A percentile compares a stretch with the other conserved stretches of the same genome.
phyloP scores from a whole-genome alignment of 2,888 invertebrate genomes.

The Pogonocherus hispidulus region DNA sequence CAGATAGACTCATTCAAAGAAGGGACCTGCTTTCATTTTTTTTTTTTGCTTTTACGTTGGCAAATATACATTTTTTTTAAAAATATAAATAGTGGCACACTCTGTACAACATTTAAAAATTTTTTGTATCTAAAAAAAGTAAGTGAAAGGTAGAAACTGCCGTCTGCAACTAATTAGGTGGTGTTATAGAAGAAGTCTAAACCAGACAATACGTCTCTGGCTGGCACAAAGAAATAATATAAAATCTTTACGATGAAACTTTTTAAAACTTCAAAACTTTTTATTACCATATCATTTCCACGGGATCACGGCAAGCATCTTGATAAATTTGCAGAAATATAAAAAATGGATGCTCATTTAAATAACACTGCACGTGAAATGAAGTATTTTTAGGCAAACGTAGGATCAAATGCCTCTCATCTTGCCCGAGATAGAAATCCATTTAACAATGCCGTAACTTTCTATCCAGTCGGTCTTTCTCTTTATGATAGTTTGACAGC shows the following conservation, averaged over 20 bases:
- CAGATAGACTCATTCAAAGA: no score
- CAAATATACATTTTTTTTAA: no score
- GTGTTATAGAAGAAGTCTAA: no score
- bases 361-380: constrained; percentile 27
- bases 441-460: constrained; percentile 49
- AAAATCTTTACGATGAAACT: constrained; percentile 26
- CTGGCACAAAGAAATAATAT: constrained; percentile 25
- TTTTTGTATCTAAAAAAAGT: no score
- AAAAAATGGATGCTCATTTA: constrained; percentile 49
- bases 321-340: constrained; percentile 51
- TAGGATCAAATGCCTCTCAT: constrained; percentile 46
- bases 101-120: no score
- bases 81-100: no score
- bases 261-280: constrained; percentile 40
- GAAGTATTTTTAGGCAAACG: constrained; percentile 28
- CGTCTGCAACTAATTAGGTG: no score
- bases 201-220: constrained; percentile 21
- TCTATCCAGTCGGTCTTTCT: constrained; percentile 41
- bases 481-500: constrained; percentile 46
- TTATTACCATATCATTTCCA: constrained; percentile 45
- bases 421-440: constrained; percentile 51
- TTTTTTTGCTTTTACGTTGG: no score
- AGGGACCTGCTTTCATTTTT: no score
- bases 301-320: constrained; percentile 46
- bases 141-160: no score